These are phyloP conservation scores for Hypomesus transpacificus DNA, from an alignment of 2,113 vertebrate species.

Conservation along the genomic window DNA sequence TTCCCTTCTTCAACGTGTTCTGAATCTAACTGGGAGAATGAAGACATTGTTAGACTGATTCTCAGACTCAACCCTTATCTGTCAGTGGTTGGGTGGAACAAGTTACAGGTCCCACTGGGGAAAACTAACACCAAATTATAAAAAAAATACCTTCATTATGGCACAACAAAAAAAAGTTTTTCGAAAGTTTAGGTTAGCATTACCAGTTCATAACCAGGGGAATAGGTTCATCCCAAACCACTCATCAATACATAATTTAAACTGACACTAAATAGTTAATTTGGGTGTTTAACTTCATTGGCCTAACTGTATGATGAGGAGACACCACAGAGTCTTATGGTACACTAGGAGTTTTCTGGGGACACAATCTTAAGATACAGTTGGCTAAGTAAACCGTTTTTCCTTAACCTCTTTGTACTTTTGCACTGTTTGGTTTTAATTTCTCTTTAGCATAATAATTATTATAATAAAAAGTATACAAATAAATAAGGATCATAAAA, in stretches of 20 bases:
- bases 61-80: no score
- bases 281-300: conserved; percentile 50
- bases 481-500: conserved; percentile 28
- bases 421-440: conserved; percentile 34
- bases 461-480: conserved; percentile 33
- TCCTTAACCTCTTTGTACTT: background rate
- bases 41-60: no score
- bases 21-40: no score
- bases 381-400: conserved; percentile 42
- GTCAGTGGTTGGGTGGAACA: background rate
- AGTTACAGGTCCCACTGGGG: background rate
- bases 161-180: background rate
- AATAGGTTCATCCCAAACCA: conserved; percentile 29
- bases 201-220: conserved; percentile 34
- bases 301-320: conserved; percentile 38
- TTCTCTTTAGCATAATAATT: conserved; percentile 6
- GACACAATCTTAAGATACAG: conserved; percentile 56
- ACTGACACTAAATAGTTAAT: conserved; percentile 46
- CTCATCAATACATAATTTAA: conserved; percentile 28
- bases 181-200: conserved; percentile 21
- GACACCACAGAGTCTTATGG: background rate
- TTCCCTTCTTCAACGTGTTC: no score
- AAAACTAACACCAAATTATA: background rate
- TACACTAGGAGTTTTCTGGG: conserved; percentile 26
- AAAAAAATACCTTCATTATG: conserved; percentile 8